Base-by-base conservation (phyloP, 2,797 vertebrate genomes). In the Novumbra hubbsi region DNA sequence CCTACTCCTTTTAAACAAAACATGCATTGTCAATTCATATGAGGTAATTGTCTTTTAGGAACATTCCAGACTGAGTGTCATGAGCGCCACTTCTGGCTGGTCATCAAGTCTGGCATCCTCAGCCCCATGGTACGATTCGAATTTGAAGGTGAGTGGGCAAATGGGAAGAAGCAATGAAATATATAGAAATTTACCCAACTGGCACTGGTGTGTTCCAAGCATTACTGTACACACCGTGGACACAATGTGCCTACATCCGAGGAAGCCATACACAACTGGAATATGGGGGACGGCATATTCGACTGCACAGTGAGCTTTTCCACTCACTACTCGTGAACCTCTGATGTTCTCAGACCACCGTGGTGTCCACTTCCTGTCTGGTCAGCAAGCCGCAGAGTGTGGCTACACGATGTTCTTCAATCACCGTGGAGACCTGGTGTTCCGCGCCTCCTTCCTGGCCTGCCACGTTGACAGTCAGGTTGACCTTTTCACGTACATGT, bases 361-460 rank as follows among this genome's bases (percentile, higher is more conserved):
- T 55, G 87, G 85, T 67, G 11, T 83, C 32, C 79, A 85, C 78
- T 7, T 78, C 60, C 66, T 89, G 73, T 88, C 87, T 0, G 72
- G 73, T 3, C 78, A 52, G 57, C 80, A 83, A 64, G 82, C 81
- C 30, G 0, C 79, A 0, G 78, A 83, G 60, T 93, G 92, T 15
- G 92, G 92, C n/a, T 93, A 93, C 84, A 86, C 86, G 0, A 14
- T 84, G 52, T 50, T 78, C 0, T 68, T 80, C 1, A 83, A 85
- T 60, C 76, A 80, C 0, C 76, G 19, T 5, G 89, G 89, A 24
- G 86, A 91, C 66, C 80, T 91, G 28, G 83, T 91, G 49, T 83
- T 92, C 38, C 83, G 89, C 0, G 84, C 90, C 12, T 93, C 91
- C 1, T 92, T 91, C 81, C 82, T 90, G 49, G 88, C 88, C 57